Evolutionary conservation across 2,113 vertebrate species (phyloP), one percentile per base, ranked within the genome.

Genomic region (Oplegnathus fasciatus): DNA sequence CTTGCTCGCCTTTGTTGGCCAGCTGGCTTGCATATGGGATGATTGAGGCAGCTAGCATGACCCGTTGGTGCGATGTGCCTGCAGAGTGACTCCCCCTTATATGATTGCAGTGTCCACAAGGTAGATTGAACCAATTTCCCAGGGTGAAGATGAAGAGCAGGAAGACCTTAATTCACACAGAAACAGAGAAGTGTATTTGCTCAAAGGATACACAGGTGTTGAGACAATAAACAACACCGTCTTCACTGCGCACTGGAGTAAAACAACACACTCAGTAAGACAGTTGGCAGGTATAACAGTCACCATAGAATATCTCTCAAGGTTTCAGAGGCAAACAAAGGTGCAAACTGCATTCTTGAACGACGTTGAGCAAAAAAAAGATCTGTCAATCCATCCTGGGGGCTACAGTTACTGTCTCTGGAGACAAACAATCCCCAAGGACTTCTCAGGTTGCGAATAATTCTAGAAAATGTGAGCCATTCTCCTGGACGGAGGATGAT

Each of bases 391-490:
- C 75, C 67, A 87, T 84, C 60, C 69, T 60, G n/a, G 28, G 40
- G 75, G 50, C 65, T 67, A 57, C 30, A 70, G 71, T 89, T 78
- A 68, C 40, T 37, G 54, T 86, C 86, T 82, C 48, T 15, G 40
- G 72, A 78, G 76, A 80, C 75, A 87, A 92, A 78, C 82, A 83
- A 64, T 71, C 54, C 67, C 81, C 73, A 86, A 86, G 78, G 86
- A 90, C 65, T 79, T 75, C 46, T 85, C 1, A 2, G 30, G 44
- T 54, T 75, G 58, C 67, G 67, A 75, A 82, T 77, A 74, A 62
- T 73, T 85, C 22, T 64, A 64, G 9, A 62, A 85, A 86, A 83
- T 50, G 66, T n/a, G 30, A 71, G 57, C 46, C 58, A 60, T 78
- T 88, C 52, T 62, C 26, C 26, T n/a, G 57, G 70, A 28, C 14